Conservation (phyloP, 2,888 invertebrate genomes). For the Parapristionchus giblindavisi region DNA sequence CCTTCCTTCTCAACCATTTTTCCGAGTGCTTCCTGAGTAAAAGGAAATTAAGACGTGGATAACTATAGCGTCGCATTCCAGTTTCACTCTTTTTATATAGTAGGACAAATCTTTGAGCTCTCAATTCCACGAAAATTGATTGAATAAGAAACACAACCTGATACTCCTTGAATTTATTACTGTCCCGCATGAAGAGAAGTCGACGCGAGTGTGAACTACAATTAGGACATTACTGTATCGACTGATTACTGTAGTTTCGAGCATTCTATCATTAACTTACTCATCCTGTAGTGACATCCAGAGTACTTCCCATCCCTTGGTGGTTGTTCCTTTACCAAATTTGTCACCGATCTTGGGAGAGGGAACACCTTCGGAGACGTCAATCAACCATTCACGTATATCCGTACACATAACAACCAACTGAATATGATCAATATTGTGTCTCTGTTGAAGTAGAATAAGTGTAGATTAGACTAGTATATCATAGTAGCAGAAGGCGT, state of each 20-base stretch:
- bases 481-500: background rate
- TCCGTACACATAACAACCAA: background rate
- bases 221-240: background rate
- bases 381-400: background rate
- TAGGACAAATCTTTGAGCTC: background rate
- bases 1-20: slow-evolving; percentile 27
- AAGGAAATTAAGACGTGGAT: no score
- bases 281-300: background rate
- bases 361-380: background rate
- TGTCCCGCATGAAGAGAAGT: background rate
- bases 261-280: background rate
- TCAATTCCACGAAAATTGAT: background rate
- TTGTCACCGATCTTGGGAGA: slow-evolving; percentile 1
- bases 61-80: background rate
- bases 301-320: slow-evolving; percentile 21
- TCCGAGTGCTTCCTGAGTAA: slow-evolving; percentile 13
- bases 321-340: slow-evolving; percentile 18
- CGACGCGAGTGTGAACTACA: background rate
- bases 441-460: background rate
- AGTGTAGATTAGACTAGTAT: no score
- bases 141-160: background rate
- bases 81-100: background rate
- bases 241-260: background rate
- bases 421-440: background rate
- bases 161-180: background rate